Evolutionary conservation across 1,140 invertebrate genomes (phyloP).

Genomic region (Hyles euphorbiae): DNA sequence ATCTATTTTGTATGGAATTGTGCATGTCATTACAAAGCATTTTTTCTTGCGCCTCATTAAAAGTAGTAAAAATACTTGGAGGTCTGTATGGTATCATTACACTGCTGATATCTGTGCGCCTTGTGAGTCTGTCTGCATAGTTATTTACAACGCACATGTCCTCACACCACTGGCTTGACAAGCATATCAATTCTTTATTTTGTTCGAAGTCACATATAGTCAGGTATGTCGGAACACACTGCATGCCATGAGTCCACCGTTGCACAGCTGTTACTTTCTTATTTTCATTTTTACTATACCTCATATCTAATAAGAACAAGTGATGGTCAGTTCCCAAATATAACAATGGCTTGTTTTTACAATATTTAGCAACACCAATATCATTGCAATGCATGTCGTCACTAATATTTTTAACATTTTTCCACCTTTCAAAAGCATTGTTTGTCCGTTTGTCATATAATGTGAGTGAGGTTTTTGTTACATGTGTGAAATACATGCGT

Average conservation of each 20-base stretch:
- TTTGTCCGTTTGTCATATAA: constrained; percentile 58
- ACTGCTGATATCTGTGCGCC: constrained; percentile 26
- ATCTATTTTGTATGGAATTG: constrained; percentile 43
- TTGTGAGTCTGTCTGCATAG: constrained; percentile 31
- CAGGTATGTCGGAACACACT: constrained; percentile 48
- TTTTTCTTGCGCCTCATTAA: constrained; percentile 41
- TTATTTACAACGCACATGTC: constrained; percentile 57
- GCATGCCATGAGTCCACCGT: constrained; percentile 62
- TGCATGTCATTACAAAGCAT: constrained; percentile 44
- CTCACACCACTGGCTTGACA: constrained; percentile 62
- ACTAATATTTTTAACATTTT: constrained; percentile 34
- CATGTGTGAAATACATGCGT: constrained; percentile 42
- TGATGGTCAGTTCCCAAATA: constrained; percentile 59
- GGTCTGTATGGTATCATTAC: constrained; percentile 52
- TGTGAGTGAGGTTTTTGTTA: constrained; percentile 36
- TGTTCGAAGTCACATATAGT: constrained; percentile 39
- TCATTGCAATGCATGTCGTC: constrained; percentile 51
- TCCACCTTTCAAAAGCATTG: constrained; percentile 31
- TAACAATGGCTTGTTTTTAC: constrained; percentile 30
- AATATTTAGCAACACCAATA: constrained; percentile 42
- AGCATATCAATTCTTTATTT: constrained; percentile 46
- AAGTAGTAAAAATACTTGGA: constrained; percentile 41
- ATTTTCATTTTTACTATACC: constrained; percentile 30
- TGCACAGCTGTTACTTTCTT: constrained; percentile 35
- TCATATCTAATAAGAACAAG: constrained; percentile 52